A percentile compares a stretch with the other conserved stretches of the same genome.
Evolutionary conservation across 2,797 vertebrate species (phyloP).

Genomic region (Acanthurus tractus): DNA sequence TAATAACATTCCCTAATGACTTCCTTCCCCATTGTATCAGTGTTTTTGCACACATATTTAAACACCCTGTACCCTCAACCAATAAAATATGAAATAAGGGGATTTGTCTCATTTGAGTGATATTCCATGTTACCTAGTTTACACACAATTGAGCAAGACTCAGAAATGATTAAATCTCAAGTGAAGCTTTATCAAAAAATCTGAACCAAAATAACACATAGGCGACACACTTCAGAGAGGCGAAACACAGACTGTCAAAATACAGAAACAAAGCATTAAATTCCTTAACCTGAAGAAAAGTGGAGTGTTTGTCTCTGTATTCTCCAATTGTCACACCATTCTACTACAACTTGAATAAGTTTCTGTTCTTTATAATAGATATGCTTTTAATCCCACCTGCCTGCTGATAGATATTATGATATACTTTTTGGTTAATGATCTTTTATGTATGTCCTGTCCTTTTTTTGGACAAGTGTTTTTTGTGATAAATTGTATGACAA

Average conservation of each 20-base stretch:
- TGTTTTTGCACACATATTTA: background rate
- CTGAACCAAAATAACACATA: background rate
- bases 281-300: background rate
- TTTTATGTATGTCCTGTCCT: background rate
- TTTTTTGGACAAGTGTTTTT: too few species aligned
- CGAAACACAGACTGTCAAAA: too few species aligned
- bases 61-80: background rate
- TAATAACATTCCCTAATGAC: background rate
- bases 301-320: background rate
- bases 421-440: background rate
- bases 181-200: conserved; percentile 1
- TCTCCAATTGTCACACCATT: background rate
- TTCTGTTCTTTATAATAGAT: too few species aligned
- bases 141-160: background rate
- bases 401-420: background rate
- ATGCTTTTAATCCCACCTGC: too few species aligned
- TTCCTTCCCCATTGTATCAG: background rate
- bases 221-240: background rate
- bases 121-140: background rate
- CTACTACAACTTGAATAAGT: too few species aligned
- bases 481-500: too few species aligned
- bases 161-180: background rate
- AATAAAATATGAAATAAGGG: conserved; percentile 5
- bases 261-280: background rate
- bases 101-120: background rate